Percentiles rank a stretch among this genome's conserved stretches.
phyloP scores from a whole-genome alignment of 2,113 vertebrate genomes.

The Phrynocephalus versicolor region DNA sequence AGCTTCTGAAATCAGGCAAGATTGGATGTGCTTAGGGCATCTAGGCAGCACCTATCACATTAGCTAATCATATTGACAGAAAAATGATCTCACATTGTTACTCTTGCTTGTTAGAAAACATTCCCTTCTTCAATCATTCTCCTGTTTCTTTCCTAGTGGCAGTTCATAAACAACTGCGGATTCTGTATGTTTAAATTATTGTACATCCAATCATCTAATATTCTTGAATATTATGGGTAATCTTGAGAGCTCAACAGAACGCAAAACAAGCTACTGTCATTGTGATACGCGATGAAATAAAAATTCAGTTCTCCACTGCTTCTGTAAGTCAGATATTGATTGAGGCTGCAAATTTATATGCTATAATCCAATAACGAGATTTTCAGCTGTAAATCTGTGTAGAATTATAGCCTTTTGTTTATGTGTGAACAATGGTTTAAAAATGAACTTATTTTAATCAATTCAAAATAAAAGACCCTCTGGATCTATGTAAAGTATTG shows the following conservation, averaged over 20 bases:
- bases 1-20: too few relatives aligned
- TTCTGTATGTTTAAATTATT: constrained; percentile 66
- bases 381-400: not conserved
- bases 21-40: too few relatives aligned
- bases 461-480: not conserved
- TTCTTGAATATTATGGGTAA: constrained; percentile 57
- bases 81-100: constrained; percentile 41
- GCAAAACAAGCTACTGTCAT: constrained; percentile 55
- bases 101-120: constrained; percentile 60
- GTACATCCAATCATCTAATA: constrained; percentile 62
- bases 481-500: constrained; percentile 23
- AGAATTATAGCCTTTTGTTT: constrained; percentile 11
- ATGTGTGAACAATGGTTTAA: constrained; percentile 44
- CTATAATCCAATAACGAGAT: not conserved
- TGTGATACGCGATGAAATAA: constrained; percentile 60
- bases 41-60: too few relatives aligned
- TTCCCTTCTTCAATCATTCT: constrained; percentile 62
- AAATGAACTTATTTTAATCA: constrained; percentile 46
- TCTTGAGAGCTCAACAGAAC: constrained; percentile 39
- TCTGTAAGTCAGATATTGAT: constrained; percentile 50
- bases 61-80: too few relatives aligned
- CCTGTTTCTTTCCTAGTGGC: constrained; percentile 25
- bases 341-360: constrained; percentile 24
- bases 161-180: constrained; percentile 68
- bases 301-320: constrained; percentile 57